A percentile compares a stretch with the other conserved stretches of the same genome.
Evolutionary conservation across 2,113 vertebrate species (phyloP).

Genomic region (Gymnogyps californianus): DNA sequence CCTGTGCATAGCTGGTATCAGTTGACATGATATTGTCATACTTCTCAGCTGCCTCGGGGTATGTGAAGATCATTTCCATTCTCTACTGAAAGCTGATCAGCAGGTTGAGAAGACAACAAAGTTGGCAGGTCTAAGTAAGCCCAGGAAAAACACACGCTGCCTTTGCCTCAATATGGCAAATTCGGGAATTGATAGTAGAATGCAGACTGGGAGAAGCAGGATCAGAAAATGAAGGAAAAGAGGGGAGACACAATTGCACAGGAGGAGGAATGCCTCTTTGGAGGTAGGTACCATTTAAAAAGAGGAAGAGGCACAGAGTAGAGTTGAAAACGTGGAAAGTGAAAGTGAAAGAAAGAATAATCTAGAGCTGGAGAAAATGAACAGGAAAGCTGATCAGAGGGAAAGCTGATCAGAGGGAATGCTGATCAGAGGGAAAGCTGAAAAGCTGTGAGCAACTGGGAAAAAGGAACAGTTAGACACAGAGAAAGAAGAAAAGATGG

Average conservation of each 20-base stretch:
- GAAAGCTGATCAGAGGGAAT: slow-evolving; percentile 50
- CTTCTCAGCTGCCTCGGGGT: background rate
- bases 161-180: background rate
- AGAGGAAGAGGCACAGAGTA: background rate
- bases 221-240: background rate
- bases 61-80: background rate
- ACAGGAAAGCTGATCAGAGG: slow-evolving; percentile 10
- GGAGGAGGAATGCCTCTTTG: background rate
- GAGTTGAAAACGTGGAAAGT: background rate
- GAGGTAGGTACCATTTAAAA: background rate
- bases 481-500: background rate
- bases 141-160: background rate
- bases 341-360: background rate
- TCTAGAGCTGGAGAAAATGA: slow-evolving; percentile 14
- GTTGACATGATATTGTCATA: background rate
- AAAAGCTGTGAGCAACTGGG: slow-evolving; percentile 29
- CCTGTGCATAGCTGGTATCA: background rate
- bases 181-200: background rate
- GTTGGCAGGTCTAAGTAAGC: background rate
- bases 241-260: background rate
- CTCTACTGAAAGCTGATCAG: background rate
- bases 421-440: background rate
- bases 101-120: background rate
- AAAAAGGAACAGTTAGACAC: background rate
- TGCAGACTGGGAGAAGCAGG: background rate